A percentile compares a stretch with the other conserved stretches of the same genome.
phyloP scores from a whole-genome alignment of 1,140 invertebrate species.

The Sipha flava region DNA sequence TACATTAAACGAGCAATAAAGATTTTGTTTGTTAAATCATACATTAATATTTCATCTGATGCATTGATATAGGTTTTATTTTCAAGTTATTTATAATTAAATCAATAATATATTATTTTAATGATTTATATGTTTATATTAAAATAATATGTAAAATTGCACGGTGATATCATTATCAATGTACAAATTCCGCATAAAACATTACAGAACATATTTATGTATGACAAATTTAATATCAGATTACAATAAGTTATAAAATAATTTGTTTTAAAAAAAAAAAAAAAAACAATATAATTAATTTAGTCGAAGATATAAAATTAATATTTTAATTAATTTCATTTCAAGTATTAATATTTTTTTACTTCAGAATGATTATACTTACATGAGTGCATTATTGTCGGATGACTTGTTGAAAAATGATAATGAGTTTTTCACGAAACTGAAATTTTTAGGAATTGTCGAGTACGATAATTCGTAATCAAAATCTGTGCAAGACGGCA shows the following conservation, averaged over 20 bases:
- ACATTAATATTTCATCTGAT: neutral
- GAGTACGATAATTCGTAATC: slow-evolving; percentile 1
- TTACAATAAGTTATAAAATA: neutral
- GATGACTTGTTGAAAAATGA: neutral
- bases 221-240: neutral
- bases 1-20: too few relatives aligned
- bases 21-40: neutral
- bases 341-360: too few relatives aligned
- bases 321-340: too few relatives aligned
- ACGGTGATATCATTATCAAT: too few relatives aligned
- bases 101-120: neutral
- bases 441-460: neutral
- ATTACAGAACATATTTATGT: too few relatives aligned
- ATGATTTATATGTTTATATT: neutral
- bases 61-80: neutral
- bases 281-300: too few relatives aligned
- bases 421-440: neutral
- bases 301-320: too few relatives aligned
- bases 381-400: too few relatives aligned
- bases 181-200: too few relatives aligned
- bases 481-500: neutral
- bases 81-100: neutral
- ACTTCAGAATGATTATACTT: too few relatives aligned
- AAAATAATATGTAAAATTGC: too few relatives aligned
- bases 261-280: too few relatives aligned